Base-by-base conservation (phyloP, 2,797 vertebrate species). In the Scleropages formosus region DNA sequence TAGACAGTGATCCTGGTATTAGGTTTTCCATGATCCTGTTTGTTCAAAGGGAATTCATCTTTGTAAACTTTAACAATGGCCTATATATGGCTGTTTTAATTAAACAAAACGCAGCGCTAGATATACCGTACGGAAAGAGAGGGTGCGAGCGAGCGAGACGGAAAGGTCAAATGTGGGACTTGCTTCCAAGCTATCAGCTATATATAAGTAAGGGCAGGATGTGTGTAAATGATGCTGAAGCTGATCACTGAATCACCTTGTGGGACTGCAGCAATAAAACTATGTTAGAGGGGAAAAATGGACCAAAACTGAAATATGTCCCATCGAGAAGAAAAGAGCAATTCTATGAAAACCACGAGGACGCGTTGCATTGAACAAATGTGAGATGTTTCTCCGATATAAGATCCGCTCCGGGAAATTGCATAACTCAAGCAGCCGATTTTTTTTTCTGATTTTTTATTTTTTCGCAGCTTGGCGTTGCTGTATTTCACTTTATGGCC, bases 21-120 rank as follows among this genome's bases (percentile, higher is more conserved):
- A 8, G 75, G 62, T 67, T 77, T 77, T 72, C 67, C 63, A 73
- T 77, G 60, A 13, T 51, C 46, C 24, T 65, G 44, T 75, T 75
- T 80, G 71, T 67, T 44, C 39, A 76, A 60, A 26, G 66, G 49
- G 53, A 20, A 66, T 66, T 70, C 67, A 74, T 49, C 16, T 62
- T 16, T 44, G 67, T 51, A 64, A 58, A 59, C 70, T 71, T 77
- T 72, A 71, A 77, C 72, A 79, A 75, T 51, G 24, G 67, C 15
- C n/a, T 68, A 51, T 74, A 74, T 74, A 74, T 61, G 15, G 44
- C 16, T 26, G 8, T 24, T 72, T 72, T 67, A 27, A 75, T 77
- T 62, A 73, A 11, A 64, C 31, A n/a, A 58, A 51, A 44, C 67
- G 47, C 53, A 58, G 65, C 13, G 13, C 53, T 20, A 31, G 13